Conservation (phyloP, 2,797 vertebrate species). For the Telmatherina bonti region DNA sequence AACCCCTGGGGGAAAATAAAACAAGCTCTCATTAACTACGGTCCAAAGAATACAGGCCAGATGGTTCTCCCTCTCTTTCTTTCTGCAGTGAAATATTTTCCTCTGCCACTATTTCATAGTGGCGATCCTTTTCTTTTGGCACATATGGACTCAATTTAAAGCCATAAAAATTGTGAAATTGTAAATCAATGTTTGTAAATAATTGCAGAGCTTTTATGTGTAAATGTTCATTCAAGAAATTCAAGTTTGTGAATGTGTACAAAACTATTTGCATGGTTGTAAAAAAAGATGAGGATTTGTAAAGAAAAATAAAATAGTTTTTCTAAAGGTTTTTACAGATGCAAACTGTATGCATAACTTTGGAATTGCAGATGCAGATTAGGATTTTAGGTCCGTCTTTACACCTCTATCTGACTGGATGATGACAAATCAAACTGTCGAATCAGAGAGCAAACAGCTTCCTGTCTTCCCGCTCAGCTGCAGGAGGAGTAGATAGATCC, state of each 20-base stretch:
- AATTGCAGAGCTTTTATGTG: neutral
- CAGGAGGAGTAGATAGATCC: neutral
- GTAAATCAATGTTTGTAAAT: neutral
- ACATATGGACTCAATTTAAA: neutral
- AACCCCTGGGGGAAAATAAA: conserved; percentile 80
- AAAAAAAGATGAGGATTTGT: neutral
- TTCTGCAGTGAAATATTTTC: conserved; percentile 41
- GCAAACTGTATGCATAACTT: neutral
- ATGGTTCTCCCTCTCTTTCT: conserved; percentile 71
- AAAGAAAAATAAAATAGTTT: neutral
- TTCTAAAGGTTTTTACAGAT: neutral
- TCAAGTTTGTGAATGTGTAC: neutral
- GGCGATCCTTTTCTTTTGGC: conserved; percentile 19
- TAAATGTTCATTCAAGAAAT: neutral
- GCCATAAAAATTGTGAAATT: neutral
- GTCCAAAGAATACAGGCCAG: conserved; percentile 76
- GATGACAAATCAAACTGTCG: neutral
- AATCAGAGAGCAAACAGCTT: neutral
- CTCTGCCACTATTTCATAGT: conserved; percentile 32
- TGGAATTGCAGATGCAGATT: too few relatives aligned
- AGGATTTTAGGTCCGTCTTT: neutral
- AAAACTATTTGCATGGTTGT: neutral
- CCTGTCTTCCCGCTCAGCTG: neutral
- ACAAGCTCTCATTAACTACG: conserved; percentile 82
- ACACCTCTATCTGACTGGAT: neutral